Evolutionary conservation across 2,888 invertebrate species (phyloP).

Genomic region (Caenorhabditis japonica): DNA sequence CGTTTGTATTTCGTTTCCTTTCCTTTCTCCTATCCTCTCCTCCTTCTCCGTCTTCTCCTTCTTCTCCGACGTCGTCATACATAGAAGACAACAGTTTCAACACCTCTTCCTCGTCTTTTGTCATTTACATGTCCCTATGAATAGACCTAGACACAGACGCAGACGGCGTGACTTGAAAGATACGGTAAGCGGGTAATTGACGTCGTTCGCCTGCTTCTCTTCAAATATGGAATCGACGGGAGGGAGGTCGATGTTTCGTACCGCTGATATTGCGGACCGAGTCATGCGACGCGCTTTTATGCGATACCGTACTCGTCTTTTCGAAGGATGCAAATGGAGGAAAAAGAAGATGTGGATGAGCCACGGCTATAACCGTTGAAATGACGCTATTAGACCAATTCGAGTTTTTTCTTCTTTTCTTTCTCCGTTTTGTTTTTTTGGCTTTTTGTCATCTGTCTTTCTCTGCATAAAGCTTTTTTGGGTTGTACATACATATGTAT

Average conservation of each 20-base stretch:
- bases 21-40: too few species aligned
- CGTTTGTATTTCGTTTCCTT: conserved; percentile 10
- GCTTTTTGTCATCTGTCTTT: too few species aligned
- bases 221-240: conserved; percentile 8
- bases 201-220: too few species aligned
- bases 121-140: too few species aligned
- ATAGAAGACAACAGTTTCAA: conserved; percentile 34
- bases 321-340: too few species aligned
- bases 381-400: too few species aligned
- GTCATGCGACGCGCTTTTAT: conserved; percentile 38
- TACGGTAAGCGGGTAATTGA: conserved; percentile 16
- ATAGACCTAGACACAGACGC: conserved; percentile 21
- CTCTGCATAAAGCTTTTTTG: too few species aligned
- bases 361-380: too few species aligned
- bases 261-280: conserved; percentile 49
- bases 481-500: too few species aligned
- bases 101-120: conserved; percentile 33
- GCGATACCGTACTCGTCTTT: conserved; percentile 33
- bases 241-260: conserved; percentile 38
- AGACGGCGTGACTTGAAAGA: conserved; percentile 41
- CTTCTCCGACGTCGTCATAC: conserved; percentile 5
- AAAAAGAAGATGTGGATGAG: too few species aligned
- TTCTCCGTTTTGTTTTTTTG: too few species aligned
- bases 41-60: conserved; percentile 25
- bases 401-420: too few species aligned